These are phyloP conservation scores for Actinia tenebrosa DNA, from an alignment of 64 coral and sea anemone genomes.

Conservation along the genomic window DNA sequence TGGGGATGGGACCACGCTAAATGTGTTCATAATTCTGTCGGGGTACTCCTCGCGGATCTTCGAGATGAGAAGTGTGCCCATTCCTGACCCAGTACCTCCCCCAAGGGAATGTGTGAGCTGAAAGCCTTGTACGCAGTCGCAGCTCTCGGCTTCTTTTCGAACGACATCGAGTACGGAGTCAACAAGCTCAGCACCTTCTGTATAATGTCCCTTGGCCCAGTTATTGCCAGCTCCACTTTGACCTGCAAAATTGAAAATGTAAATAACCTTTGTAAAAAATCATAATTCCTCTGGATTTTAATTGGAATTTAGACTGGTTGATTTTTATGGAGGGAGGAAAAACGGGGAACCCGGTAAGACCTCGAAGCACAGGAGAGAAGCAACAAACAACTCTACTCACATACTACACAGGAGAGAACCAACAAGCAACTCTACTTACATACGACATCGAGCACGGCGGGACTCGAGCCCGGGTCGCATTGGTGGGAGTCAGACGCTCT, in stretches of 20 bases:
- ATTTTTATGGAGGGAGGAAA: too few relatives aligned
- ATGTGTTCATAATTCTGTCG: constrained; percentile 59
- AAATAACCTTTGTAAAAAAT: neutral
- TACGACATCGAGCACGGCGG: too few relatives aligned
- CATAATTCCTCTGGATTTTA: too few relatives aligned
- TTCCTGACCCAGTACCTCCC: constrained; percentile 55
- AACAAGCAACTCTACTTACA: too few relatives aligned
- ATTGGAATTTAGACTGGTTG: too few relatives aligned
- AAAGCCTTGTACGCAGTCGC: constrained; percentile 56
- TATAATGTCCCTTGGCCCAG: constrained; percentile 70
- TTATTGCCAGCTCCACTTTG: constrained; percentile 60
- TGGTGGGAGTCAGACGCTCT: too few relatives aligned
- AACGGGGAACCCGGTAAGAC: too few relatives aligned
- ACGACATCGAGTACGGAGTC: constrained; percentile 53
- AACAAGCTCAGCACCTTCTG: constrained; percentile 52
- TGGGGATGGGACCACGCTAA: constrained; percentile 51
- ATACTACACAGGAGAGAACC: too few relatives aligned
- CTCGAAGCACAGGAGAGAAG: too few relatives aligned
- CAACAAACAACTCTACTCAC: too few relatives aligned
- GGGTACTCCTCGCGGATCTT: constrained; percentile 69
- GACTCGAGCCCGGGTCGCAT: too few relatives aligned
- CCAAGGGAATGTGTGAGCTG: constrained; percentile 60
- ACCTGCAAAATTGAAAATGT: constrained; percentile 1
- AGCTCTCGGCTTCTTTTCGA: constrained; percentile 52
- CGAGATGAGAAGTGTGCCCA: constrained; percentile 54